Base-by-base conservation (phyloP, 1,140 invertebrate species). In the Panulirus ornatus region DNA sequence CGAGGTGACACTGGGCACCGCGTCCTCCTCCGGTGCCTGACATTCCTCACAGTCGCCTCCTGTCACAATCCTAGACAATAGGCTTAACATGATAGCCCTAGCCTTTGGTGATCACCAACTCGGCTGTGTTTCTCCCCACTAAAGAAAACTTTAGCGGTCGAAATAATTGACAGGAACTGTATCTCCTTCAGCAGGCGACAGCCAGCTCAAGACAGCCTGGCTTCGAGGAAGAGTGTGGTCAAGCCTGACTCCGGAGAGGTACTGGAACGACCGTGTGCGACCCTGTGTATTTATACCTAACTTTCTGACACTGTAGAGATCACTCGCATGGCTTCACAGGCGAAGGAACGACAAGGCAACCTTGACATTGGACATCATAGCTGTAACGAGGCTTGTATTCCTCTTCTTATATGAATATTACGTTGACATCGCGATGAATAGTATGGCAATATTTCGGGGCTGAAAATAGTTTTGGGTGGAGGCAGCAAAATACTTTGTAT, bases 61-160 rank as follows among this genome's bases (percentile, higher is more conserved):
- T 9, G 36, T 47, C 27, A 85, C 83, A 34, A 73, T 73, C 19
- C 66, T 40, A 16, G 83, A 85, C 40, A 85, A 34, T 14, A 85
- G 83, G 19, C 70, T 85, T 22, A 85, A 42, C 83, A 85, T 85
- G 14, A 11, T 22, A n/a, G 66, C 70, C 70, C 70, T 73, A n/a
- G 30, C 2, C 11, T 58, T 16, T 38, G 38, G 30, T 66, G n/a
- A 6, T 34, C 58, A 66, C n/a, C 58, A 27, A 66, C n/a, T 66
- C 30, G 3, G 22, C 27, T 66, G n/a, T 30, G 27, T 5, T 30
- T 8, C 9, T 30, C 16, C 11, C 11, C 11, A 19, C 2, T 3
- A 22, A 58, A 22, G 54, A 14, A 19, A 19, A 19, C 54, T 58
- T 11, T 19, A 58, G 0, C 19, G 22, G 22, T 19, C 5, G 44